Evolutionary conservation across 2,113 vertebrate genomes (phyloP).

Genomic region (Paraplagusia blochii): DNA sequence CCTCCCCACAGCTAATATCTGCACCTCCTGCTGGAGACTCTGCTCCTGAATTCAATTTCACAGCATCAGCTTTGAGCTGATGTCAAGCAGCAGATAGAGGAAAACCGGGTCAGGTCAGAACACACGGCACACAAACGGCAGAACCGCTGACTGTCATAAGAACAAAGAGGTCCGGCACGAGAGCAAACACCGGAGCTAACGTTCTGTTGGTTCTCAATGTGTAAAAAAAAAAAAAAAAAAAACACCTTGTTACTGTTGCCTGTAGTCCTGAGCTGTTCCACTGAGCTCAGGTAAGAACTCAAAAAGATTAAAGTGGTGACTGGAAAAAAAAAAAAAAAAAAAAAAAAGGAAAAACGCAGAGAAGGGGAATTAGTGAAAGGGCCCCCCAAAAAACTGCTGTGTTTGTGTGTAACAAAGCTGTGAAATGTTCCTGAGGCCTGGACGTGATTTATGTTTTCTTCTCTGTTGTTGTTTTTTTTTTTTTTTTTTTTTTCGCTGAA

Average conservation of each 20-base stretch:
- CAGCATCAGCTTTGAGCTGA: slow-evolving; percentile 39
- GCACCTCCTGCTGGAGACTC: slow-evolving; percentile 37
- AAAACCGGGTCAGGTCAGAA: slow-evolving; percentile 30
- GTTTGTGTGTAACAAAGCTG: slow-evolving; percentile 10
- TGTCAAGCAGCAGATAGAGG: slow-evolving; percentile 46
- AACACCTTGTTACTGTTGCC: not conserved
- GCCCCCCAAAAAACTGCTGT: slow-evolving; percentile 3
- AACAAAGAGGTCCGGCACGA: slow-evolving; percentile 7
- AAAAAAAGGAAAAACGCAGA: slow-evolving; percentile 3
- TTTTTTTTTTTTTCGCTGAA: slow-evolving; percentile 25
- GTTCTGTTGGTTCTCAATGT: slow-evolving; percentile 27
- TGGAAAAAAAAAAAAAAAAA: not conserved
- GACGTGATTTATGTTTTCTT: slow-evolving; percentile 6
- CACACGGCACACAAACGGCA: slow-evolving; percentile 12
- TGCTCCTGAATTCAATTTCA: slow-evolving; percentile 44
- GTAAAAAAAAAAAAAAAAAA: not conserved
- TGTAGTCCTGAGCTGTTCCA: slow-evolving; percentile 13
- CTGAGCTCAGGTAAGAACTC: slow-evolving; percentile 23
- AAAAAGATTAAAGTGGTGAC: slow-evolving; percentile 4
- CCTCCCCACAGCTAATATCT: slow-evolving; percentile 42
- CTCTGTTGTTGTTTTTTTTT: too few relatives aligned
- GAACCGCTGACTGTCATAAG: slow-evolving; percentile 11
- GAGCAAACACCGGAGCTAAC: slow-evolving; percentile 3
- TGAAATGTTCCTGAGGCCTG: slow-evolving; percentile 21
- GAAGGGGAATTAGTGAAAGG: not conserved